Percentiles rank a stretch among this genome's conserved stretches.
Conservation (phyloP, 1,140 invertebrate genomes). For the Drosophila subpulchrella region DNA sequence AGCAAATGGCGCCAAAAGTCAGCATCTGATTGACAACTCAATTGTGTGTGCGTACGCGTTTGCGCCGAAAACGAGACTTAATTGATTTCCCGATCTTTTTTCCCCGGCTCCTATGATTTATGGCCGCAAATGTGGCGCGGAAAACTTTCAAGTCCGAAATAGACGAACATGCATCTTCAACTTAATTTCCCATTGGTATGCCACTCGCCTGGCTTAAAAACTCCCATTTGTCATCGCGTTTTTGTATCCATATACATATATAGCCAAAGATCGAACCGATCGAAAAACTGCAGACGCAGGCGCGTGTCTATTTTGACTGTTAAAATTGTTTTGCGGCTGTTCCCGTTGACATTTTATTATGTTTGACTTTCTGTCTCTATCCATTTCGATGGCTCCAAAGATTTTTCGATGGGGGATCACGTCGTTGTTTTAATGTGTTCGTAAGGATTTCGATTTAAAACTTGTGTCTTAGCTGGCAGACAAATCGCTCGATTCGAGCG, state of each 20-base stretch:
- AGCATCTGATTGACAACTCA: conserved; percentile 79
- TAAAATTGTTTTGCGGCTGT: conserved; percentile 76
- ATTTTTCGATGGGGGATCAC: conserved; percentile 9
- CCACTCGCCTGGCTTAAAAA: conserved; percentile 50
- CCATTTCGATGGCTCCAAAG: conserved; percentile 23
- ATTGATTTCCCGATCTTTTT: conserved; percentile 62
- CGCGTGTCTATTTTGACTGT: conserved; percentile 75
- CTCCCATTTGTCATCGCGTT: conserved; percentile 70
- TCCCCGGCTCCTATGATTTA: conserved; percentile 62
- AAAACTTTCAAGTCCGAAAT: conserved; percentile 67
- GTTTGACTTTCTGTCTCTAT: conserved; percentile 69
- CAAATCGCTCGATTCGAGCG: conserved; percentile 28
- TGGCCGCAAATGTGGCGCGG: conserved; percentile 69
- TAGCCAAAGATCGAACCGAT: conserved; percentile 29
- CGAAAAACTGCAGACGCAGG: conserved; percentile 40
- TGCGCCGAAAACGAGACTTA: conserved; percentile 66
- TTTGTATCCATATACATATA: conserved; percentile 1
- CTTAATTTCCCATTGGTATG: conserved; percentile 74
- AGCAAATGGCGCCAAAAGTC: conserved; percentile 80
- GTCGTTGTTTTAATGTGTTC: conserved; percentile 46
- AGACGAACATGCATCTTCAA: conserved; percentile 62
- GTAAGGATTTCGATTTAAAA: conserved; percentile 39
- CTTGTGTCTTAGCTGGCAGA: conserved; percentile 28
- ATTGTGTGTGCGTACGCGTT: conserved; percentile 51
- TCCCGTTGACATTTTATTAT: conserved; percentile 78